These are phyloP conservation scores for Cephonodes hylas DNA, from an alignment of 2,888 invertebrate species.

Conservation along the genomic window DNA sequence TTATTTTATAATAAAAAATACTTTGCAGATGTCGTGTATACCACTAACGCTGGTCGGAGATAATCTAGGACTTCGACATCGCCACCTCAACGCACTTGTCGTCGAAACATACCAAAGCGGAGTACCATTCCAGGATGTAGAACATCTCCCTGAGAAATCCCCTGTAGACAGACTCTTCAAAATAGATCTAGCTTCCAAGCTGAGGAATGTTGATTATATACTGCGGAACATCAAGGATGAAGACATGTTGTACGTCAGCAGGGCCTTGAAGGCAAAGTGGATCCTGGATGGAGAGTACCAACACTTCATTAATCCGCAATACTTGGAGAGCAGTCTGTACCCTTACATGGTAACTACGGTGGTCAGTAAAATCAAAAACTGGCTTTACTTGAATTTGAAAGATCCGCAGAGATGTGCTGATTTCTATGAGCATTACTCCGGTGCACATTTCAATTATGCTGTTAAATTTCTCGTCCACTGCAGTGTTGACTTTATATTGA, in stretches of 20 bases:
- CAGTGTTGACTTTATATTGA: slow-evolving; percentile 38
- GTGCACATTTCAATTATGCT: slow-evolving; percentile 36
- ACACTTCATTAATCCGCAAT: slow-evolving; percentile 25
- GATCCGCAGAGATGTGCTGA: slow-evolving; percentile 41
- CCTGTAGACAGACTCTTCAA: slow-evolving; percentile 31
- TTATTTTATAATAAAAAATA: too few relatives aligned
- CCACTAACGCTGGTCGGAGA: slow-evolving; percentile 18
- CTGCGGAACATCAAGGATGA: slow-evolving; percentile 24
- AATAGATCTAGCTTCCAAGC: slow-evolving; percentile 28
- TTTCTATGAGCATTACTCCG: slow-evolving; percentile 52
- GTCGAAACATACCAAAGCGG: slow-evolving; percentile 16
- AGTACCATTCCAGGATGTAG: slow-evolving; percentile 15
- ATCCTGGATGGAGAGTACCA: slow-evolving; percentile 22
- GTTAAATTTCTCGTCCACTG: slow-evolving; percentile 50
- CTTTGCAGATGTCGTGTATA: slow-evolving; percentile 15
- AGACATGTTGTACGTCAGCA: slow-evolving; percentile 31
- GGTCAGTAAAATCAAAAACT: slow-evolving; percentile 29
- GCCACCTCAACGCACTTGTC: slow-evolving; percentile 27
- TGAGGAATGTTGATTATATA: slow-evolving; percentile 23
- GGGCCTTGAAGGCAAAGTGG: slow-evolving; percentile 31
- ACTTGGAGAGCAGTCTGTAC: slow-evolving; percentile 27
- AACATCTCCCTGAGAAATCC: slow-evolving; percentile 17
- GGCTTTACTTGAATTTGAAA: slow-evolving; percentile 25
- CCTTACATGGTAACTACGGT: slow-evolving; percentile 30
- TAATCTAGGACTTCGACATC: slow-evolving; percentile 38